Conservation (phyloP, 2,888 invertebrate species). For the Caenorhabditis afra region DNA sequence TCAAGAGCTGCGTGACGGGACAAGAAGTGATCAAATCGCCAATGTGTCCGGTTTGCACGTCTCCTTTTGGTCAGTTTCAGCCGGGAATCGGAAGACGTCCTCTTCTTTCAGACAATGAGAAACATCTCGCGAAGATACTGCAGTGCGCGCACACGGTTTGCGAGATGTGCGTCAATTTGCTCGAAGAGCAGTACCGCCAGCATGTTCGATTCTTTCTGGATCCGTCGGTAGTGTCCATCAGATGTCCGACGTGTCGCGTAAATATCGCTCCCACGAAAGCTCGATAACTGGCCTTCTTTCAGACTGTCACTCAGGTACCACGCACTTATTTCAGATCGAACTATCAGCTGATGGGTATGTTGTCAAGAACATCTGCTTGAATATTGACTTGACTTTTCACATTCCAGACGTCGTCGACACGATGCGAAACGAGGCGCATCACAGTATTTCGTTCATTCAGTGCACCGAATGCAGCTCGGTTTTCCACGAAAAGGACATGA, state of each 20-base stretch:
- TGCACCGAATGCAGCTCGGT: conserved; percentile 19
- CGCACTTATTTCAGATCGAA: conserved; percentile 19
- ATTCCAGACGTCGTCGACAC: conserved; percentile 16
- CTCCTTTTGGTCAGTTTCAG: conserved; percentile 28
- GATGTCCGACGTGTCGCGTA: conserved; percentile 37
- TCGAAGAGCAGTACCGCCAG: conserved; percentile 18
- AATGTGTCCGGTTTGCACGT: conserved; percentile 26
- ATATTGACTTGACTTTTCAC: background rate
- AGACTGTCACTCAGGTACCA: conserved; percentile 20
- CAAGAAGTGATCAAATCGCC: conserved; percentile 13
- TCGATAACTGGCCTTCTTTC: conserved; percentile 6
- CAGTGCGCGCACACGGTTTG: conserved; percentile 45
- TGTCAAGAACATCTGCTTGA: too few species aligned
- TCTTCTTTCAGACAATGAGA: conserved; percentile 23
- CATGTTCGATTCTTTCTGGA: background rate
- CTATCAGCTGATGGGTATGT: conserved; percentile 28
- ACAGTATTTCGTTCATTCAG: conserved; percentile 21
- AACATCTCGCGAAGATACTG: conserved; percentile 33
- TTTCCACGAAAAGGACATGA: conserved; percentile 39
- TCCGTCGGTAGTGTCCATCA: background rate
- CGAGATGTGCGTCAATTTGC: conserved; percentile 8
- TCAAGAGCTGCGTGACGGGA: conserved; percentile 24
- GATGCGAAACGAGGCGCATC: conserved; percentile 11
- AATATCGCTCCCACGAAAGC: background rate
- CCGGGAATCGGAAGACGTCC: background rate